Evolutionary conservation across 2,888 invertebrate species (phyloP).

Genomic region (Pristionchus entomophagus): DNA sequence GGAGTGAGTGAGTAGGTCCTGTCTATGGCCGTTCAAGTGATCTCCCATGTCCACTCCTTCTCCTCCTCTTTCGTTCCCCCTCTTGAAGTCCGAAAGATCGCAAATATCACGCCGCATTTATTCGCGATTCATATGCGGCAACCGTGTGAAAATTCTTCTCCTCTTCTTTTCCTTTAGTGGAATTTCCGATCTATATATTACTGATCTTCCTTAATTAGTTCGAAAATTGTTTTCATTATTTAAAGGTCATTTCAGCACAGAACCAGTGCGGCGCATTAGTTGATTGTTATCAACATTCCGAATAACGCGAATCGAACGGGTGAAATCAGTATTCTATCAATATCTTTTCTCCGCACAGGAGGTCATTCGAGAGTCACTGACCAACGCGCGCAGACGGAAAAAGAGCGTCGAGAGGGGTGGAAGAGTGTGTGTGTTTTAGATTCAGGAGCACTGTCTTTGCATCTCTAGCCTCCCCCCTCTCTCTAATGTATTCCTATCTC

Average conservation of each 20-base stretch:
- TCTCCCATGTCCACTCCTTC: neutral
- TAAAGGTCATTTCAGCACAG: no score
- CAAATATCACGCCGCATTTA: neutral
- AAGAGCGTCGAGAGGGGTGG: neutral
- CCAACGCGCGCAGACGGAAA: no score
- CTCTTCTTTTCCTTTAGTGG: no score
- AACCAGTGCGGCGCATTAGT: no score
- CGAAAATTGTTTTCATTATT: no score
- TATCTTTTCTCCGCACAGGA: no score
- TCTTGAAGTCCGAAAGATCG: neutral
- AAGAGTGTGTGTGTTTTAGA: slow-evolving; percentile 3
- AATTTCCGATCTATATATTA: neutral
- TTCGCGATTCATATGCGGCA: neutral
- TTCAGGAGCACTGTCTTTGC: neutral
- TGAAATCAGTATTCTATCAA: no score
- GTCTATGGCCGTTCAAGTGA: slow-evolving; percentile 26
- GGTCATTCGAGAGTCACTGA: no score
- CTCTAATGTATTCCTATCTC: neutral
- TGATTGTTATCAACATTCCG: no score
- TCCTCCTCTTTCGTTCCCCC: neutral
- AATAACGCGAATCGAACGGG: no score
- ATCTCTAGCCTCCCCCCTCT: neutral
- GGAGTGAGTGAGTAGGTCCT: slow-evolving; percentile 10
- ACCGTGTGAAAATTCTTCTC: no score
- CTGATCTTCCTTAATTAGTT: no score